phyloP scores from a whole-genome alignment of 2,888 invertebrate species.

The Ochropleura plecta region DNA sequence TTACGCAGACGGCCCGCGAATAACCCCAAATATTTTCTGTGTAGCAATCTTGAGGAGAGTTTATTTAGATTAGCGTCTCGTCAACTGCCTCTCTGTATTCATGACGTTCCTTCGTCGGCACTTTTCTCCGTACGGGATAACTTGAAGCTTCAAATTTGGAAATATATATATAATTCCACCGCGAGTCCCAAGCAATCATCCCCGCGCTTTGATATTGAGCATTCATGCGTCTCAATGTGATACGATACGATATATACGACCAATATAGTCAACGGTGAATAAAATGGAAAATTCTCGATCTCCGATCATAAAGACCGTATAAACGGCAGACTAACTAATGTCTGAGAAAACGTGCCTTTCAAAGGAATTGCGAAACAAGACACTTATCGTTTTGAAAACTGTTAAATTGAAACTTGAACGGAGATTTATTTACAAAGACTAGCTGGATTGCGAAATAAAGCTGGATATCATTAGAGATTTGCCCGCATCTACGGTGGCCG shows the following conservation, averaged over 20 bases:
- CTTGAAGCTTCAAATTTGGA: slow-evolving; percentile 69
- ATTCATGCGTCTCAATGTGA: slow-evolving; percentile 63
- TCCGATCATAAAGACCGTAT: slow-evolving; percentile 32
- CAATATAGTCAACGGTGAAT: slow-evolving; percentile 35
- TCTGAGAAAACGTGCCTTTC: slow-evolving; percentile 25
- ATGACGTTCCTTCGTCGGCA: slow-evolving; percentile 72
- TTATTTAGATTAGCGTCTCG: slow-evolving; percentile 81
- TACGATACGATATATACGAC: slow-evolving; percentile 38
- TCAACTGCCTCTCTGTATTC: slow-evolving; percentile 77
- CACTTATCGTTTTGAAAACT: slow-evolving; percentile 22
- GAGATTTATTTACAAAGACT: slow-evolving; percentile 17
- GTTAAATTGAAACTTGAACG: slow-evolving; percentile 16
- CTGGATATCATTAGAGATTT: slow-evolving; percentile 7
- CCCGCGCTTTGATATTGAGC: slow-evolving; percentile 63
- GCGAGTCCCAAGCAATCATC: slow-evolving; percentile 67
- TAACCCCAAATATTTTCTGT: slow-evolving; percentile 74
- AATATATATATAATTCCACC: slow-evolving; percentile 72
- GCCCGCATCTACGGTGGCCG: too few relatives aligned
- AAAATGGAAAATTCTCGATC: slow-evolving; percentile 32
- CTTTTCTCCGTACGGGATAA: slow-evolving; percentile 68
- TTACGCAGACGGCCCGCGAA: slow-evolving; percentile 65
- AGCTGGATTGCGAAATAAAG: slow-evolving; percentile 15
- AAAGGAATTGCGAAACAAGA: slow-evolving; percentile 43
- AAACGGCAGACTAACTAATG: slow-evolving; percentile 37
- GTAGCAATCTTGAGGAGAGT: slow-evolving; percentile 72